Percentiles rank a stretch among this genome's conserved stretches.
phyloP scores from a whole-genome alignment of 2,113 vertebrate species.

The Macroglossus sobrinus region DNA sequence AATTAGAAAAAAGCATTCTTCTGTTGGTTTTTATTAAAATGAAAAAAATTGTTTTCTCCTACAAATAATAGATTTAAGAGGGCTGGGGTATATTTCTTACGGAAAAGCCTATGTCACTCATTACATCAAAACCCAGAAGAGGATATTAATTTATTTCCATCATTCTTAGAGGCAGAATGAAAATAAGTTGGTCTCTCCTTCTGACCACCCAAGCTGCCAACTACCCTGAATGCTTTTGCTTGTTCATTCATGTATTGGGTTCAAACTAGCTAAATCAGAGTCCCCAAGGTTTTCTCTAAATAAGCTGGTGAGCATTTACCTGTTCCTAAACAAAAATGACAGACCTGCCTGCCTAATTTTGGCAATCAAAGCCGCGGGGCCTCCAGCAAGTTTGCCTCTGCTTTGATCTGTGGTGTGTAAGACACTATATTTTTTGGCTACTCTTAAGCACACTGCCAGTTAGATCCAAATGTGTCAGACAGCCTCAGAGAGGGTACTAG shows the following conservation, averaged over 20 bases:
- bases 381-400: not conserved
- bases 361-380: not conserved
- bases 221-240: conserved; percentile 8
- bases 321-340: not conserved
- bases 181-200: conserved; percentile 17
- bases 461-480: conserved; percentile 59
- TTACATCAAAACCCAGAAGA: not conserved
- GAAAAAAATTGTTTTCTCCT: not conserved
- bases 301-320: not conserved
- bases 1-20: not conserved
- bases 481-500: not conserved
- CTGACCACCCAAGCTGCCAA: conserved; percentile 36
- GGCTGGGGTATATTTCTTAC: not conserved
- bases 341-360: conserved; percentile 3
- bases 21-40: conserved; percentile 11
- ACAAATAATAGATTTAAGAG: not conserved
- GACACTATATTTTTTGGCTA: conserved; percentile 56
- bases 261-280: not conserved
- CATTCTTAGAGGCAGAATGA: not conserved
- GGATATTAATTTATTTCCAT: conserved; percentile 54
- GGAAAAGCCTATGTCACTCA: conserved; percentile 1
- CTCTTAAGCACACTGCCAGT: conserved; percentile 38
- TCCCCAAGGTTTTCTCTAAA: conserved; percentile 33
- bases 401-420: conserved; percentile 59
- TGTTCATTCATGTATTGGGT: conserved; percentile 30